phyloP scores from a whole-genome alignment of 64 coral and sea anemone species.

The Acropora tenuis region DNA sequence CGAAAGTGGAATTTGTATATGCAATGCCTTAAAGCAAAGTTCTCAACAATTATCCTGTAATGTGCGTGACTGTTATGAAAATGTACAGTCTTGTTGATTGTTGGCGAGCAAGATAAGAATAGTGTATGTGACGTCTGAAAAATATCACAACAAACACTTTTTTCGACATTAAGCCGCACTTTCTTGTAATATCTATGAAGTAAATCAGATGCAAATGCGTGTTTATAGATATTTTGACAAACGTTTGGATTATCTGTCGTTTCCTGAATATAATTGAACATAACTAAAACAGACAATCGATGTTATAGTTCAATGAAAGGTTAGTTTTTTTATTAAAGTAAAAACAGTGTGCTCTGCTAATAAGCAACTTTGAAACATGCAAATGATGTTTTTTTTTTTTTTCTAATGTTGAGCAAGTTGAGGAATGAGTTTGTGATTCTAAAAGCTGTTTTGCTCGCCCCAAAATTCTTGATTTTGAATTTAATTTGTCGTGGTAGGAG shows the following conservation, averaged over 20 bases:
- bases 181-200: slow-evolving; percentile 35
- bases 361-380: too few relatives aligned
- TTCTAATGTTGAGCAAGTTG: too few relatives aligned
- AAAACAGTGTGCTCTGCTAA: too few relatives aligned
- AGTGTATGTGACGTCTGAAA: slow-evolving; percentile 10
- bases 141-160: slow-evolving; percentile 10
- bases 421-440: too few relatives aligned
- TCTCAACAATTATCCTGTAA: background rate
- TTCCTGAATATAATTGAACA: slow-evolving; percentile 50
- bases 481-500: too few relatives aligned
- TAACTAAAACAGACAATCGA: slow-evolving; percentile 15
- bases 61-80: slow-evolving; percentile 23
- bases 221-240: slow-evolving; percentile 50
- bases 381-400: too few relatives aligned
- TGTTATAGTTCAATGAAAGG: too few relatives aligned
- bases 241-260: slow-evolving; percentile 49
- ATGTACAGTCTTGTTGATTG: background rate
- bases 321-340: too few relatives aligned
- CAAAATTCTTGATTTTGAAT: too few relatives aligned
- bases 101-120: background rate
- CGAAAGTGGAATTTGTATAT: slow-evolving; percentile 23
- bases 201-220: slow-evolving; percentile 61
- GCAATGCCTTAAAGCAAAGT: slow-evolving; percentile 2
- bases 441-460: too few relatives aligned
- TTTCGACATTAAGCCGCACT: slow-evolving; percentile 19